Percentiles rank a stretch among this genome's conserved stretches.
phyloP scores from a whole-genome alignment of 1,140 invertebrate genomes.

The Hydropsyche tenuis region DNA sequence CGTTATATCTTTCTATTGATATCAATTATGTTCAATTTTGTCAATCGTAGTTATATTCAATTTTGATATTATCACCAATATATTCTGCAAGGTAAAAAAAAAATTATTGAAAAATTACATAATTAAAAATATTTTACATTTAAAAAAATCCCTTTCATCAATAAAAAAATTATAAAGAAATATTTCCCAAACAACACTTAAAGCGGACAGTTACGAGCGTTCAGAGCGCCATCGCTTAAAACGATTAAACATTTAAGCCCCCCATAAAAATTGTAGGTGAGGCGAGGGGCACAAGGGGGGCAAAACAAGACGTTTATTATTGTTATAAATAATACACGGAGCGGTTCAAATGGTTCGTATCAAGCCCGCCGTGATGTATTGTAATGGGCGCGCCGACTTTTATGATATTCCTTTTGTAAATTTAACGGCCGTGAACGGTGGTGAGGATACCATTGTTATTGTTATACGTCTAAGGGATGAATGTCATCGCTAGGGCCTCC shows the following conservation, averaged over 20 bases:
- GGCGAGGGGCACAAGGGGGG: neutral
- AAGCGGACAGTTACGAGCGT: neutral
- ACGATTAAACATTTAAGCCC: conserved; percentile 26
- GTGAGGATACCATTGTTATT: neutral
- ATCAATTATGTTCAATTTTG: too few relatives aligned
- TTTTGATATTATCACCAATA: too few relatives aligned
- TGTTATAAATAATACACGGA: conserved; percentile 36
- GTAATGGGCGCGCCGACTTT: conserved; percentile 31
- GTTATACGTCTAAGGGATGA: too few relatives aligned
- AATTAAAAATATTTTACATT: neutral
- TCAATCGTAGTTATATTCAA: too few relatives aligned
- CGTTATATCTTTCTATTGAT: too few relatives aligned
- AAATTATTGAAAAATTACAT: neutral
- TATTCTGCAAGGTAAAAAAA: too few relatives aligned
- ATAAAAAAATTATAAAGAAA: neutral
- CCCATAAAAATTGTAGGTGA: neutral
- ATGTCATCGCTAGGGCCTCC: too few relatives aligned
- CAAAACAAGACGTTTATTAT: conserved; percentile 37
- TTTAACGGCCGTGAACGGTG: conserved; percentile 38
- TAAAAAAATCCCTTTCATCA: neutral
- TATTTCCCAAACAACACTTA: neutral
- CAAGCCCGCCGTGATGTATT: conserved; percentile 33
- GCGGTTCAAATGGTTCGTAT: conserved; percentile 38
- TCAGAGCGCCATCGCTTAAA: neutral
- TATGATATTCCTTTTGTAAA: conserved; percentile 37